Evolutionary conservation across 2,113 vertebrate genomes (phyloP).

Genomic region (Myotis davidii): DNA sequence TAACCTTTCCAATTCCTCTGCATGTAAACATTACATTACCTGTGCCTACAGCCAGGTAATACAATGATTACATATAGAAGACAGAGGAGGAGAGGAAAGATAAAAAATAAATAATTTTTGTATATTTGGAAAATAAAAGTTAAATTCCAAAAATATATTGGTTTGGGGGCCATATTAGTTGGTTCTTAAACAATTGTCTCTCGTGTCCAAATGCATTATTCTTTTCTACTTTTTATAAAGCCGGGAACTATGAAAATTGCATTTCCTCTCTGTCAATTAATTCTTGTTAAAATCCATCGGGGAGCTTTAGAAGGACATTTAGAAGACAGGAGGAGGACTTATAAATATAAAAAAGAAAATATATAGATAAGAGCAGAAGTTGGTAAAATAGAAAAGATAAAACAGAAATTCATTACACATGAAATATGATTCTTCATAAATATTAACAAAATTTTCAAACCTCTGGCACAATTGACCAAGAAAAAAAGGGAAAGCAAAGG

Average conservation of each 20-base stretch:
- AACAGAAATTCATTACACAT: neutral
- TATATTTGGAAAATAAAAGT: conserved; percentile 15
- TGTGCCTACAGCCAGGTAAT: neutral
- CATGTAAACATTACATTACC: neutral
- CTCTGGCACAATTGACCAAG: neutral
- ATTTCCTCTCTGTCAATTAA: neutral
- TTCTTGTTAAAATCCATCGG: neutral
- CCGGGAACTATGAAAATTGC: neutral
- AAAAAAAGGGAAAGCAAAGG: neutral
- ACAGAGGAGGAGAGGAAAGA: neutral
- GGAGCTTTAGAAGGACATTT: neutral
- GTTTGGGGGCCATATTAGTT: neutral
- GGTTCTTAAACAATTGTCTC: neutral
- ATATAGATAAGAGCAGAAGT: neutral
- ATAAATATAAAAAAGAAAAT: neutral
- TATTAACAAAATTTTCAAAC: neutral
- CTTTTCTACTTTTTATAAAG: neutral
- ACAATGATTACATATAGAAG: neutral
- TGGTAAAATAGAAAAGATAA: neutral
- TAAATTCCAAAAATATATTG: neutral
- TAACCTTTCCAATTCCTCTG: neutral
- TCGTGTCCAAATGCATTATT: neutral
- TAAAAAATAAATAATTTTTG: neutral
- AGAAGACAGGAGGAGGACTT: neutral
- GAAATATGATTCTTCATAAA: neutral